Evolutionary conservation across 2,888 invertebrate species (phyloP).

Genomic region (Fragum sueziense): DNA sequence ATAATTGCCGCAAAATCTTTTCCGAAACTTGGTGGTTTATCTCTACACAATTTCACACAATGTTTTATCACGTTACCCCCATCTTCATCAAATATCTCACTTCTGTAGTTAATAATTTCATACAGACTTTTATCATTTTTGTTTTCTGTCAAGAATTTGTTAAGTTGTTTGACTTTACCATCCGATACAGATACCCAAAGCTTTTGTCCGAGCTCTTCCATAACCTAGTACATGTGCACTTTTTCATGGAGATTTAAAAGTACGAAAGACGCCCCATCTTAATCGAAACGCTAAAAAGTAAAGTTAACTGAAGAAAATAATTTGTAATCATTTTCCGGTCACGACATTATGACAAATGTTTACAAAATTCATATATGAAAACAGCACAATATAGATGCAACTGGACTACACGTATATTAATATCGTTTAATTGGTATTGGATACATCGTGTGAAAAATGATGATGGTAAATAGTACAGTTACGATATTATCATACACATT

Average conservation of each 20-base stretch:
- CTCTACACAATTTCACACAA: slow-evolving; percentile 63
- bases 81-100: slow-evolving; percentile 64
- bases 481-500: too few species aligned
- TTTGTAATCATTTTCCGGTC: not conserved
- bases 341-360: too few species aligned
- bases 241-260: not conserved
- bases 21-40: slow-evolving; percentile 52
- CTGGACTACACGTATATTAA: too few species aligned
- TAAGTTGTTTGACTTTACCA: slow-evolving; percentile 57
- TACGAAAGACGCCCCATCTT: not conserved
- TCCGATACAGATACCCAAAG: slow-evolving; percentile 59
- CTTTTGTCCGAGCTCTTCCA: slow-evolving; percentile 48
- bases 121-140: slow-evolving; percentile 42
- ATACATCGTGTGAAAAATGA: too few species aligned
- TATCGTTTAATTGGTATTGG: too few species aligned
- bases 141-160: slow-evolving; percentile 46
- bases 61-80: slow-evolving; percentile 63
- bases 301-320: not conserved
- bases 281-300: not conserved
- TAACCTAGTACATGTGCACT: not conserved
- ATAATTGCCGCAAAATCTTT: slow-evolving; percentile 61
- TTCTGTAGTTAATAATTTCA: slow-evolving; percentile 49
- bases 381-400: too few species aligned
- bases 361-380: too few species aligned
- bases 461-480: too few species aligned